Evolutionary conservation across 1,140 invertebrate species (phyloP).

Genomic region (Orchesella cincta): DNA sequence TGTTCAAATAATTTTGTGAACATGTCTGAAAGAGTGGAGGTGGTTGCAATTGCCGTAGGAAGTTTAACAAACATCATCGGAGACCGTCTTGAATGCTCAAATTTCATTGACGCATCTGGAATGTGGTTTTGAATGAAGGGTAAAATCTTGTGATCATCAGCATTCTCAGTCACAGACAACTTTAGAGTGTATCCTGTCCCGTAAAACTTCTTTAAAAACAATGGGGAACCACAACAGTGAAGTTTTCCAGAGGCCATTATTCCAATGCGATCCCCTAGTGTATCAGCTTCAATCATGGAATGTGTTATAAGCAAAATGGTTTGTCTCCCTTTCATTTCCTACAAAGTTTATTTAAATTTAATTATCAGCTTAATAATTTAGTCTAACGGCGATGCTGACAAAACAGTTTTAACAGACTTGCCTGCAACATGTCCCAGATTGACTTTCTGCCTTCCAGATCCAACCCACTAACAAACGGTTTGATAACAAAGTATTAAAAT

Average conservation of each 20-base stretch:
- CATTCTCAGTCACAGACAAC: background rate
- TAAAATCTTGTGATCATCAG: constrained; percentile 20
- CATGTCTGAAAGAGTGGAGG: constrained; percentile 42
- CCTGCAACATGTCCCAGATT: constrained; percentile 60
- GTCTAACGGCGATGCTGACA: background rate
- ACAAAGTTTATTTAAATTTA: too few relatives aligned
- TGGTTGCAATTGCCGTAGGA: constrained; percentile 33
- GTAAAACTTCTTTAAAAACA: constrained; percentile 62
- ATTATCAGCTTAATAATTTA: background rate
- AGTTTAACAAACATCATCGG: constrained; percentile 38
- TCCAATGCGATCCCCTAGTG: constrained; percentile 63
- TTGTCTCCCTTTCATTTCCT: constrained; percentile 54
- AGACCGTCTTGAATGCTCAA: constrained; percentile 24
- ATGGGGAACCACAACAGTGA: constrained; percentile 60
- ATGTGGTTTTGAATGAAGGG: constrained; percentile 39
- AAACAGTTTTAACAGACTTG: background rate
- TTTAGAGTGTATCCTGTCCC: constrained; percentile 50
- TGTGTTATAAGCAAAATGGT: constrained; percentile 65
- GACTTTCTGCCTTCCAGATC: constrained; percentile 61
- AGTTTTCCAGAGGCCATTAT: constrained; percentile 63
- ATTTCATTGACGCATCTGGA: constrained; percentile 39
- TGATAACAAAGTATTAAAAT: background rate
- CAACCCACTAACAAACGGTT: constrained; percentile 53
- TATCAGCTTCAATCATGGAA: constrained; percentile 65
- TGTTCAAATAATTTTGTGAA: constrained; percentile 40